Base-by-base conservation (phyloP, 2,888 invertebrate species). In the Drosophila maculinotata region DNA sequence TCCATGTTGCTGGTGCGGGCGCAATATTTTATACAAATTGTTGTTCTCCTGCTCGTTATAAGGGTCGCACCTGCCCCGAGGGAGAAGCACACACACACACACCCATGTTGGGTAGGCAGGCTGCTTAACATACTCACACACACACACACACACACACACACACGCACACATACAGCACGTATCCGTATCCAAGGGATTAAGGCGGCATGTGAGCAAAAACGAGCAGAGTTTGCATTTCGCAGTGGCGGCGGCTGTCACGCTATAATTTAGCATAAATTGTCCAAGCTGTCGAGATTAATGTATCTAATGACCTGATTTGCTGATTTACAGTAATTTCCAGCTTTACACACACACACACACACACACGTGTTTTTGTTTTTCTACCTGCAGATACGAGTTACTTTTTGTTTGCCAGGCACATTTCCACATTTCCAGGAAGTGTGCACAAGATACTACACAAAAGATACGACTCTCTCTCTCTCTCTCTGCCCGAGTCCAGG, bases 221-320 rank as follows among this genome's bases (percentile, higher is more conserved):
- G 44, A 51, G 54, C 60, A 48, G 63, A 58, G 59, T 76, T 58
- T 60, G 76, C 72, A 69, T 58, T 63, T 57, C 38, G 42, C 41
- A 10, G 12, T 41, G 17, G 10, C 47, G 9, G 30, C 68, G 33
- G 45, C 70, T 74, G 84, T 64, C 82, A 72, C 42, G 82, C 82
- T 73, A 83, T 81, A 83, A 87, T 79, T 83, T 84, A 79, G 73
- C 87, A 81, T 82, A 87, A 85, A 84, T 87, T 84, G 86, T 83
- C 75, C 79, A 75, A 77, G 82, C 79, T 84, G 87, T 88, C 76
- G 75, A 84, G 88, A 88, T 88, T 88, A 87, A 88, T 87, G 88
- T 84, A 87, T 84, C 85, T 84, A 88, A 86, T 88, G 86, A 87
- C 87, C 86, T 80, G 87, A 84, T 88, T 87, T 80, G 80, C 87